Conservation (phyloP, 2,888 invertebrate species). For the Mayetiola destructor region DNA sequence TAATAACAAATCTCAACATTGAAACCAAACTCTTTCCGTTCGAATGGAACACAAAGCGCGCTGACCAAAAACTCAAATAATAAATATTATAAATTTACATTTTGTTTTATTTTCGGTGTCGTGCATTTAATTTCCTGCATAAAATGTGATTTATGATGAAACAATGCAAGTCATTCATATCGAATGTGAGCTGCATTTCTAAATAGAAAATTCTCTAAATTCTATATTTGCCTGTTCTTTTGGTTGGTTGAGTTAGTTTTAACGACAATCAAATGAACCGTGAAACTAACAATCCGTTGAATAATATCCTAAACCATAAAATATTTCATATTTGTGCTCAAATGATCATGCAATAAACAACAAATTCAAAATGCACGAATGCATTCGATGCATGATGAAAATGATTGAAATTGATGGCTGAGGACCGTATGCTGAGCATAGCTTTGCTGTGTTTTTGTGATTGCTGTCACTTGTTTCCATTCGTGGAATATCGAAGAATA, state of each 20-base stretch:
- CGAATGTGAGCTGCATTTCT: too few species aligned
- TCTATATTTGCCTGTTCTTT: too few species aligned
- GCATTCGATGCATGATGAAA: not conserved
- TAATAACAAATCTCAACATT: not conserved
- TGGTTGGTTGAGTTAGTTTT: too few species aligned
- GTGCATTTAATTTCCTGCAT: slow-evolving; percentile 12
- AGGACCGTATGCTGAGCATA: too few species aligned
- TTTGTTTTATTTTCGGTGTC: not conserved
- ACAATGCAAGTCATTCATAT: not conserved
- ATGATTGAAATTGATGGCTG: too few species aligned
- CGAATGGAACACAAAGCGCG: not conserved
- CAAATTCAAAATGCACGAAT: not conserved
- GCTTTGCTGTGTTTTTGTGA: not conserved
- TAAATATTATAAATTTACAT: too few species aligned
- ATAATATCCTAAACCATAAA: too few species aligned
- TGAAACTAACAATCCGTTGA: too few species aligned
- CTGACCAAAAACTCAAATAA: not conserved
- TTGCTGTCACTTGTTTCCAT: not conserved
- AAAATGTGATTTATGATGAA: slow-evolving; percentile 9
- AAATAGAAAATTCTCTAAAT: too few species aligned
- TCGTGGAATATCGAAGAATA: not conserved
- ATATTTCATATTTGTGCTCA: too few species aligned
- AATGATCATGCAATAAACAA: too few species aligned
- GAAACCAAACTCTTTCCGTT: not conserved
- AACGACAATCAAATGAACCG: too few species aligned